Evolutionary conservation across 2,888 invertebrate genomes (phyloP), one percentile per base, ranked within the genome.

Genomic region (Griposia aprilina): DNA sequence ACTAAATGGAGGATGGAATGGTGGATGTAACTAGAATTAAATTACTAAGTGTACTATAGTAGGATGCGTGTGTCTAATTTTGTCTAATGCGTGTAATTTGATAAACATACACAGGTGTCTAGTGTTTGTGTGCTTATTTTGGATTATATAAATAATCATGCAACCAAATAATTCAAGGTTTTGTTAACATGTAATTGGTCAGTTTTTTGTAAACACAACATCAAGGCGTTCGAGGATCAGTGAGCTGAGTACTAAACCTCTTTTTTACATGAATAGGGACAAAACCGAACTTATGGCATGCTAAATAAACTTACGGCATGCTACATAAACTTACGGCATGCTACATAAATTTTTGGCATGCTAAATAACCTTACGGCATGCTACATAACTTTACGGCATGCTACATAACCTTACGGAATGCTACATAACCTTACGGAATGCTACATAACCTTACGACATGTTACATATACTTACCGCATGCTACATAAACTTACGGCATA

Each of bases 131-230:
- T 62, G 52, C 48, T 0, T 70, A 23, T 26, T 69, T 45, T n/a
- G 23, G 13, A 23, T 36, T 41, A 36, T 13, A 23, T 48, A 55
- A 65, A 23, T 0, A 52, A 30, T 23, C 57, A 20, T 41, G 57
- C 50, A 65, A 65, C 10, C 15, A 73, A 52, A 17, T 41, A 26
- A 73, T 59, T 66, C 52, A 52, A 79, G 74, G 66, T 52, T 50
- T 26, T 17, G 1, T 59, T 30, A 17, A 23, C 30, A 59, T 30
- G 15, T 45, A 17, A 11, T 15, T 26, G 52, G 59, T 60, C 66
- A 60, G 17, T 67, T 71, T 73, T 15, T 45, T 52, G 15, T 60
- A 15, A 72, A 66, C 4, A 59, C 26, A 23, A 30, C 65, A 59
- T 45, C 36, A n/a, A 50, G 7, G n/a, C 1, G 2, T 7, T 79